Percentiles rank a stretch among this genome's conserved stretches.
Conservation (phyloP, 1,140 invertebrate species). For the Temnothorax longispinosus region DNA sequence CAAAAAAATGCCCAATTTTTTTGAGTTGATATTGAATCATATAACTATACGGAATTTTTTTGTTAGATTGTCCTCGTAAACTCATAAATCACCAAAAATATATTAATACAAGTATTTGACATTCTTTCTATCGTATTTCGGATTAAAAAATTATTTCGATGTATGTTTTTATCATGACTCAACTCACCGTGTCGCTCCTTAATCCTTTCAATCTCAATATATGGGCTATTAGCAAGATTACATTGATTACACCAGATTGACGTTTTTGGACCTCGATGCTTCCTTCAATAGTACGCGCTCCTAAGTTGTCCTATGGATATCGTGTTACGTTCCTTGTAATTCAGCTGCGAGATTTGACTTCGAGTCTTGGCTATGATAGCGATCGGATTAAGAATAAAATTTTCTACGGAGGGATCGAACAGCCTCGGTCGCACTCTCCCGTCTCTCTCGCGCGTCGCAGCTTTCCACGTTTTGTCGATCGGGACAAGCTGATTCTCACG, state of each 20-base stretch:
- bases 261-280: background rate
- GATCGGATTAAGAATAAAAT: background rate
- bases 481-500: background rate
- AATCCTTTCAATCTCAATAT: background rate
- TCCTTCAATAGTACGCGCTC: conserved; percentile 10
- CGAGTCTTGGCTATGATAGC: background rate
- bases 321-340: background rate
- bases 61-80: background rate
- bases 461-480: background rate
- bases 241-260: background rate
- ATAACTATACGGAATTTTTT: conserved; percentile 2
- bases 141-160: conserved; percentile 30
- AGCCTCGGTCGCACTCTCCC: background rate
- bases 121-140: background rate
- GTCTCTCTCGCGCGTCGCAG: background rate
- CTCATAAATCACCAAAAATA: background rate
- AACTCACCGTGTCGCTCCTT: background rate
- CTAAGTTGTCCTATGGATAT: background rate
- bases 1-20: background rate
- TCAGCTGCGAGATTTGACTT: background rate
- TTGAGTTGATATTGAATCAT: background rate
- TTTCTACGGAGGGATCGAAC: background rate
- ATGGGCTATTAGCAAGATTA: background rate
- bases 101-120: background rate
- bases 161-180: background rate